phyloP scores from a whole-genome alignment of 2,113 vertebrate genomes.

The Engraulis encrasicolus region DNA sequence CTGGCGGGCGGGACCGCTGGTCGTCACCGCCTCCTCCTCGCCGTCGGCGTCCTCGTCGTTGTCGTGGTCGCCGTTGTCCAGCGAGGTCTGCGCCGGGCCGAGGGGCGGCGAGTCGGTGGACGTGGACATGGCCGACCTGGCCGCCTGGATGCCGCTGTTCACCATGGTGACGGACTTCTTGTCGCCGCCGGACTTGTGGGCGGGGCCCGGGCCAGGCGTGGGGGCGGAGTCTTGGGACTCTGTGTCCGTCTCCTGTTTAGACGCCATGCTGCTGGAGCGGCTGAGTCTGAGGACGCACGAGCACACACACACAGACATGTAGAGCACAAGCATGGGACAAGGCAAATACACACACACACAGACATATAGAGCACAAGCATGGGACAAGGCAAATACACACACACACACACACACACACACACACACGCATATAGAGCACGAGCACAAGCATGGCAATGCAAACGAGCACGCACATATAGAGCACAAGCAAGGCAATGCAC shows the following conservation, averaged over 20 bases:
- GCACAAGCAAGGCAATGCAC: too few relatives aligned
- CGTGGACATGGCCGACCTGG: constrained; percentile 75
- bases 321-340: neutral
- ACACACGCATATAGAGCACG: neutral
- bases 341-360: constrained; percentile 13
- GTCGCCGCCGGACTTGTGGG: constrained; percentile 82
- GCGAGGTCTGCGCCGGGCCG: constrained; percentile 60
- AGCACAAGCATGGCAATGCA: too few relatives aligned
- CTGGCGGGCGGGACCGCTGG: constrained; percentile 78
- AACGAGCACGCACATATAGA: too few relatives aligned
- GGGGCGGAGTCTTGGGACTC: constrained; percentile 88
- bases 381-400: neutral
- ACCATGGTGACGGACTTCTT: constrained; percentile 83
- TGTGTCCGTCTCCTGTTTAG: constrained; percentile 93
- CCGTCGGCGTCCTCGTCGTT: constrained; percentile 79
- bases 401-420: neutral
- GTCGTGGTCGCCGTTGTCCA: constrained; percentile 80
- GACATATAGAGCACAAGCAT: neutral
- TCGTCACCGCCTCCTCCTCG: constrained; percentile 66
- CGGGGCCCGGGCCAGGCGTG: constrained; percentile 76
- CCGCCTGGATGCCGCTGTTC: constrained; percentile 80
- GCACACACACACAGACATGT: constrained; percentile 37
- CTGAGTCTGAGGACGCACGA: constrained; percentile 79
- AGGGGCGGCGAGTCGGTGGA: neutral
- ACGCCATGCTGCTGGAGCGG: constrained; percentile 92